Percentiles rank a stretch among this genome's conserved stretches.
phyloP scores from a whole-genome alignment of 2,797 vertebrate species.

The Luscinia megarhynchos region DNA sequence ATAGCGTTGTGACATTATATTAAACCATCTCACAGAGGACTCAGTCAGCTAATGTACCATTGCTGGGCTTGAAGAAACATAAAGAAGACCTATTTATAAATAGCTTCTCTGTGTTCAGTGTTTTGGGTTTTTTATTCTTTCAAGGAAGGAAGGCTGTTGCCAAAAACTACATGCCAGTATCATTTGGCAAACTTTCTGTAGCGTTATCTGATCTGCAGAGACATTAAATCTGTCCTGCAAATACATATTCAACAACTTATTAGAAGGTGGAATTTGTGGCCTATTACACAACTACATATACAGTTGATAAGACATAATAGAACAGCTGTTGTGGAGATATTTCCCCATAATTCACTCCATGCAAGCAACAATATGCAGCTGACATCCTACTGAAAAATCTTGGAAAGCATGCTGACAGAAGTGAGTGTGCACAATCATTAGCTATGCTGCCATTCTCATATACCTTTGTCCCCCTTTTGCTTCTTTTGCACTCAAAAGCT shows the following conservation, averaged over 20 bases:
- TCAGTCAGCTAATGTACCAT: neutral
- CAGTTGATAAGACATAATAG: neutral
- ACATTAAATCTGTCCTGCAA: slow-evolving; percentile 20
- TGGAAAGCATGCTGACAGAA: neutral
- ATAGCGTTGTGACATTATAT: neutral
- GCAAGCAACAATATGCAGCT: neutral
- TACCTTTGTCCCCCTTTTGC: neutral
- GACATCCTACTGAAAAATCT: neutral
- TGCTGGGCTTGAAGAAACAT: neutral
- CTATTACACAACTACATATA: neutral
- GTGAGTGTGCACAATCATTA: neutral
- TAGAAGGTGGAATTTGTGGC: neutral
- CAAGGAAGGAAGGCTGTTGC: neutral
- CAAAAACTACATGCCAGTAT: neutral
- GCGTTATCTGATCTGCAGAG: neutral
- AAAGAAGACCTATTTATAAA: slow-evolving; percentile 21
- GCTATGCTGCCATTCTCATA: neutral
- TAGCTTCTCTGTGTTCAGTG: neutral
- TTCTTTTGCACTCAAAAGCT: neutral
- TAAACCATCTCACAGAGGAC: neutral
- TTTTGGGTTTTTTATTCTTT: neutral
- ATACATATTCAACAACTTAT: slow-evolving; percentile 16
- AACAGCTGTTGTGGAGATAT: neutral
- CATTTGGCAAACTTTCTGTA: neutral
- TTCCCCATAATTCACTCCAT: neutral